phyloP scores from a whole-genome alignment of 2,888 invertebrate species.

The Dynastes grantii region DNA sequence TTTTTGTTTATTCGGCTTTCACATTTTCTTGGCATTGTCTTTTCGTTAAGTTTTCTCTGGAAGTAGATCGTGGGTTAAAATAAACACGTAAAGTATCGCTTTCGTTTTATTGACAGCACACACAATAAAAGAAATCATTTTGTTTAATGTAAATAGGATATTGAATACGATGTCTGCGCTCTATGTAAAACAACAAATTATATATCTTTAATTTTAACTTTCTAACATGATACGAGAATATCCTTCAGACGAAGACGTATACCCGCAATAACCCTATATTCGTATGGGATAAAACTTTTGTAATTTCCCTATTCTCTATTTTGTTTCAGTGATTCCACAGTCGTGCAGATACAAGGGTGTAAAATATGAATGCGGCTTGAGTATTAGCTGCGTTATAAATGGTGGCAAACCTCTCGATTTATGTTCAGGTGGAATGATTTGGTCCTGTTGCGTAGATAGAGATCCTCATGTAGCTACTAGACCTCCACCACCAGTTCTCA shows the following conservation, averaged over 20 bases:
- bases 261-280: background rate
- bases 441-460: conserved; percentile 93
- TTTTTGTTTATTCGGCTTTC: conserved; percentile 3
- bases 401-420: conserved; percentile 91
- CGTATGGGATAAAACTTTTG: background rate
- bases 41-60: background rate
- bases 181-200: no score
- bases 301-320: background rate
- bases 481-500: conserved; percentile 77
- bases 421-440: conserved; percentile 94
- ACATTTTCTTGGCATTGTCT: background rate
- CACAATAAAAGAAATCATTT: no score
- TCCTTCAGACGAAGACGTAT: no score
- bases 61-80: conserved; percentile 8
- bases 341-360: conserved; percentile 89
- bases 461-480: conserved; percentile 68
- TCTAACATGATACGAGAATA: no score
- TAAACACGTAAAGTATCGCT: background rate
- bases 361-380: conserved; percentile 90
- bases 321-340: conserved; percentile 88
- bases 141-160: no score
- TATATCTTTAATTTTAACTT: no score
- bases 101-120: background rate
- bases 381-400: conserved; percentile 91
- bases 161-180: no score